These are phyloP conservation scores for Lasiurus cinereus DNA, from an alignment of 2,113 vertebrate genomes.

Conservation along the genomic window DNA sequence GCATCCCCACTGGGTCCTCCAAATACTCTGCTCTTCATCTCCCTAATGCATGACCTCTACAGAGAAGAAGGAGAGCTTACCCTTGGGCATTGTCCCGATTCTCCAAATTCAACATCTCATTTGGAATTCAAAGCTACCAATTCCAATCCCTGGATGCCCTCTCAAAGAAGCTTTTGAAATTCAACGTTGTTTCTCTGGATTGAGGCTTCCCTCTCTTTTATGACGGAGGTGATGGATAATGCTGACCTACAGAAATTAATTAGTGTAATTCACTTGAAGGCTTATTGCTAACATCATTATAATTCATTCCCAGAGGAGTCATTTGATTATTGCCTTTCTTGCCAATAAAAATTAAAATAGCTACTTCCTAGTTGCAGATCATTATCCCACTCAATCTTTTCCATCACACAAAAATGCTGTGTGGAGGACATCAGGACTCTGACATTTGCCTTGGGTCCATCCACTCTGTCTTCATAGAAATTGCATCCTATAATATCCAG, in stretches of 20 bases:
- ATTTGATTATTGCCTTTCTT: slow-evolving; percentile 79
- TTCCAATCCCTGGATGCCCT: slow-evolving; percentile 57
- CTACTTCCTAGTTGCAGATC: slow-evolving; percentile 67
- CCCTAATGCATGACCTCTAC: neutral
- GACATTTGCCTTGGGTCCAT: neutral
- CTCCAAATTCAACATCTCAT: neutral
- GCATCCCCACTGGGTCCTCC: neutral
- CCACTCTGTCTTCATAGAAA: neutral
- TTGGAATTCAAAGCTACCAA: slow-evolving; percentile 57
- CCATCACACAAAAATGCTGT: neutral
- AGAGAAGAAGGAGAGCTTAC: slow-evolving; percentile 3
- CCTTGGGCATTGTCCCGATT: slow-evolving; percentile 12
- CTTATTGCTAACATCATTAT: slow-evolving; percentile 77
- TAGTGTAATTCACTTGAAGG: slow-evolving; percentile 78
- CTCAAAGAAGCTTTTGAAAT: slow-evolving; percentile 73
- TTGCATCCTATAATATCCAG: neutral
- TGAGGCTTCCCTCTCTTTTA: slow-evolving; percentile 57
- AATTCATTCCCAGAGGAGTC: slow-evolving; percentile 76
- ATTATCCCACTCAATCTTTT: slow-evolving; percentile 69
- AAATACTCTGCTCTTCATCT: neutral
- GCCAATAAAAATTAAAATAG: slow-evolving; percentile 78
- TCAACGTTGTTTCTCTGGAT: slow-evolving; percentile 56
- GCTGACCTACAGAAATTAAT: slow-evolving; percentile 82
- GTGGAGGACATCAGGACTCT: neutral
- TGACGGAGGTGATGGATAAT: slow-evolving; percentile 67